Evolutionary conservation across 2,888 invertebrate genomes (phyloP).

Genomic region (Diaphora mendica): DNA sequence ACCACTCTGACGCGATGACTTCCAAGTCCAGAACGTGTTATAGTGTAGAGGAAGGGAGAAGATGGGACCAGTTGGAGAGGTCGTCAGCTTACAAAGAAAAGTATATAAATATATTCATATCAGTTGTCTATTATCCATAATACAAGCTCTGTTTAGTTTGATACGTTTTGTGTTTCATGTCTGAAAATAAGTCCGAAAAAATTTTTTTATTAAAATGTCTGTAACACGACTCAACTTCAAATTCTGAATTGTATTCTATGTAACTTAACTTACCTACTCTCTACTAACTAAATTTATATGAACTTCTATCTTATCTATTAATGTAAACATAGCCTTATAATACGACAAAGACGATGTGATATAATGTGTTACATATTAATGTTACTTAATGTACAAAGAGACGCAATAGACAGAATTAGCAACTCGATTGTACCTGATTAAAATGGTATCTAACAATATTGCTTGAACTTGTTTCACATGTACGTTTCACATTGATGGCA

Average conservation of each 20-base stretch:
- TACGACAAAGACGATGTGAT: constrained; percentile 38
- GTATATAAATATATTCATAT: too few relatives aligned
- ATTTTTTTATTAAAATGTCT: too few relatives aligned
- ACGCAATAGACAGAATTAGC: background rate
- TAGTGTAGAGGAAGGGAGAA: too few relatives aligned
- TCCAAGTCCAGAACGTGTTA: too few relatives aligned
- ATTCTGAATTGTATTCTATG: background rate
- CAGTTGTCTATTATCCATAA: too few relatives aligned
- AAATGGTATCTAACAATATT: background rate
- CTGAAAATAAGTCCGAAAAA: too few relatives aligned
- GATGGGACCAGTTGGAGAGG: too few relatives aligned
- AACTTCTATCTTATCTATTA: background rate
- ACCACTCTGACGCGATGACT: too few relatives aligned
- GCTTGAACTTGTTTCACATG: background rate
- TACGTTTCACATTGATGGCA: background rate
- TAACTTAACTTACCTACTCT: background rate
- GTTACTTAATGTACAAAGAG: constrained; percentile 43
- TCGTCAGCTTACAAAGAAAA: too few relatives aligned
- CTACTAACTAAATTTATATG: background rate
- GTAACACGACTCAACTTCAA: too few relatives aligned
- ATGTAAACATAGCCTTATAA: constrained; percentile 22
- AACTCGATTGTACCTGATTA: constrained; percentile 4
- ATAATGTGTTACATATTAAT: constrained; percentile 48
- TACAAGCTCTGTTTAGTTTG: too few relatives aligned
- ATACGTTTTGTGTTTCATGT: too few relatives aligned